Evolutionary conservation across 1,140 invertebrate species (phyloP), one percentile per base, ranked within the genome.

Genomic region (Geopemphigus sp.): DNA sequence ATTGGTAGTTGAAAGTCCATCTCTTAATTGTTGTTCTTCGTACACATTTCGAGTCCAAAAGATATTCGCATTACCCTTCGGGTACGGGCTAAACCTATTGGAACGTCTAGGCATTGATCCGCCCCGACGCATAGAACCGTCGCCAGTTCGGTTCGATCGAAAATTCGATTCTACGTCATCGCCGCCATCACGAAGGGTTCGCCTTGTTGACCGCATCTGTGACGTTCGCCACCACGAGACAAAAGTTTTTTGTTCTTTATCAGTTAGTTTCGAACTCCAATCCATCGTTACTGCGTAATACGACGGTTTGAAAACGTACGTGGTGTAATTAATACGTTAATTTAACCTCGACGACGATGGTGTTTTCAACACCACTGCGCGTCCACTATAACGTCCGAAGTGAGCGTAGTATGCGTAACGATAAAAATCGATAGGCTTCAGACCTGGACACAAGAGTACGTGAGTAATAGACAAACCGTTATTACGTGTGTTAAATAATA

Each of bases 1-100:
- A 91, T 89, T 68, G 91, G 92, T 56, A 73, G 86, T 84, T 54
- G 85, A 85, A 56, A 89, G 86, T 26, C 89, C 85, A 81, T 88
- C 87, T 83, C 81, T 82, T 19, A 81, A 68, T 76, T 83, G 84
- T 74, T 83, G 83, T 78, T 90, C 89, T 86, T 94, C 94, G 87
- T 94, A 98, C 90, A 96, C 92, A 87, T 97, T 95, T 88, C 97
- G 96, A 88, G 95, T 94, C 96, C 96, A 98, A 82, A 92, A 92
- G 90, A 94, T 94, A 87, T 95, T 93, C 83, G 94, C 91, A 89
- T 95, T 93, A 85, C 93, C 93, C 92, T 85, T 85, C 5, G 83
- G 82, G 70, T 86, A 87, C 10, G 81, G 81, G 19, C 74, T 54
- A 53, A 78, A 72, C 17, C 80, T 57, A 19, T 74, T 59, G 70